Percentiles rank a stretch among this genome's conserved stretches.
Evolutionary conservation across 2,797 vertebrate species (phyloP).

Genomic region (Falco rusticolus): DNA sequence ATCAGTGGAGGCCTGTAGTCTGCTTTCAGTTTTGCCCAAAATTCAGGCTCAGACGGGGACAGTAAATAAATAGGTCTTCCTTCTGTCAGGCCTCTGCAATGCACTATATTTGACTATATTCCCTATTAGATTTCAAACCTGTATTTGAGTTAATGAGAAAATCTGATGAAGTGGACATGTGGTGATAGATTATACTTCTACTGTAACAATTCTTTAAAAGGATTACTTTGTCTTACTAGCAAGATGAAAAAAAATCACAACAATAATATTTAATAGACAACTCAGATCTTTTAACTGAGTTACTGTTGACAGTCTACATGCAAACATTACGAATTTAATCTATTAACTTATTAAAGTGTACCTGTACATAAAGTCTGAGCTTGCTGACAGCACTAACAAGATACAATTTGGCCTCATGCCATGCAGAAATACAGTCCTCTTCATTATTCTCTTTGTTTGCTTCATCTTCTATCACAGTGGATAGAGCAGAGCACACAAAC

Average conservation of each 20-base stretch:
- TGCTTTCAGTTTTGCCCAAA: neutral
- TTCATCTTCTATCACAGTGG: neutral
- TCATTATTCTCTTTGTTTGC: neutral
- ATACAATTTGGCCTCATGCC: conserved; percentile 46
- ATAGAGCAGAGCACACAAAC: conserved; percentile 64
- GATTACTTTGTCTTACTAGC: neutral
- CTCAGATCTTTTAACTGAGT: neutral
- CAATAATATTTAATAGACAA: neutral
- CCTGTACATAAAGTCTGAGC: conserved; percentile 43
- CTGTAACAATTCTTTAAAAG: neutral
- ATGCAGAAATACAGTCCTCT: neutral
- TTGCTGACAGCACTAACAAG: conserved; percentile 57
- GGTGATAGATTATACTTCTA: neutral
- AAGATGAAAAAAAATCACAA: neutral
- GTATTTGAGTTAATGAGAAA: neutral
- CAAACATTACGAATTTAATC: neutral
- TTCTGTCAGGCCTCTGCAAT: neutral
- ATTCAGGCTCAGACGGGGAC: neutral
- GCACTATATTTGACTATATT: neutral
- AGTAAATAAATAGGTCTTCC: neutral
- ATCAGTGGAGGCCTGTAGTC: neutral
- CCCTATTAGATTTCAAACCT: neutral
- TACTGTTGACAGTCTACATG: neutral
- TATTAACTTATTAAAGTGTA: neutral
- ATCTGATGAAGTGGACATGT: neutral